Base-by-base conservation (phyloP, 2,113 vertebrate species). In the Cricetomys ansorgei region DNA sequence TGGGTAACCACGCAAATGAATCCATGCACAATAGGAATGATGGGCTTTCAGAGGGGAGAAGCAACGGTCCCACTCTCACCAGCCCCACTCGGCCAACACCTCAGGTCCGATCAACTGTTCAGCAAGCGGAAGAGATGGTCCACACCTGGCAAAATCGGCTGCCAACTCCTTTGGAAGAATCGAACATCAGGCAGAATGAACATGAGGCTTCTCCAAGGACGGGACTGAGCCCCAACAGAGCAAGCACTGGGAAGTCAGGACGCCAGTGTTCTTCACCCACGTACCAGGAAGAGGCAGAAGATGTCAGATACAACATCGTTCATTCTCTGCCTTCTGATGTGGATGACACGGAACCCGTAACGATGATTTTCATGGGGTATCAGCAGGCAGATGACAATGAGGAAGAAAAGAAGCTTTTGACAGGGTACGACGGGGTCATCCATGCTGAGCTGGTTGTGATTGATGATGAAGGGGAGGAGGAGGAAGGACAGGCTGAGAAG, bases 291-390 rank as follows among this genome's bases (percentile, higher is more conserved):
- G 94, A 98, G 9, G 97, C 98, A 37, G 98, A 98, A 69, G 98
- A 98, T 8, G 75, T 98, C n/a, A 98, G 95, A 7, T 98, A 98
- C 40, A 99, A 96, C 25, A 3, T 98, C 0, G 96, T 98, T 27
- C 98, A 99, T 91, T 97, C 98, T 37, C 94, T 99, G 31, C 98
- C 99, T 40, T 97, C 98, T 11, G 98, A 98, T 0, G 73, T 98
- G 79, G 98, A 99, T 40, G 98, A 98, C 9, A 97, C 98, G 0
- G 98, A 99, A 67, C 98, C 99, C 0, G 98, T 99, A 64, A 99
- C 99, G 0, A 99, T 99, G 99, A 99, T 99, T 93, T 99, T 99
- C 98, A 99, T 99, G 99, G 99, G 99, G 8, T 99, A 99, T n/a
- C 99, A 99, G 96, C 98, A 98, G 0, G 96, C 99, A 31, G 99